A percentile compares a stretch with the other conserved stretches of the same genome.
phyloP scores from a whole-genome alignment of 2,797 vertebrate species.

The Pangasius macronema region DNA sequence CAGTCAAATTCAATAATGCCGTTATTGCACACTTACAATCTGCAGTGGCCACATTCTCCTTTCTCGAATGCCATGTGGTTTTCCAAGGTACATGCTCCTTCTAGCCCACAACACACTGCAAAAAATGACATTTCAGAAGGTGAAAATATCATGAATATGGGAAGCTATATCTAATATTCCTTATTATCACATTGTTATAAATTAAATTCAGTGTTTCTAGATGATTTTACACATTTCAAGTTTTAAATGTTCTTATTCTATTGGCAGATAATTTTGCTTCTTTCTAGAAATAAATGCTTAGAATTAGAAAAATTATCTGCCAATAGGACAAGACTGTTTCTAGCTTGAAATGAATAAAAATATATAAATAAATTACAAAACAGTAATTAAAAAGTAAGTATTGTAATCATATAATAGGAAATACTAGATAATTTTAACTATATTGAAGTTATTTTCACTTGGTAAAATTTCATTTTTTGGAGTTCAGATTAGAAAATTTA shows the following conservation, averaged over 20 bases:
- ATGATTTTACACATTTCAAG: not conserved
- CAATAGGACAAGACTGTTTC: not conserved
- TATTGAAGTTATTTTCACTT: not conserved
- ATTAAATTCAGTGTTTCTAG: not conserved
- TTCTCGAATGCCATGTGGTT: not conserved
- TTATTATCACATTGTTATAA: not conserved
- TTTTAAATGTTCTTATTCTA: not conserved
- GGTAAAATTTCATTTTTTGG: not conserved
- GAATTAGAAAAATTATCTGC: not conserved
- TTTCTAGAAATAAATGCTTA: not conserved
- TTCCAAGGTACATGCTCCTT: not conserved
- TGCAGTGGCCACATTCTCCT: slow-evolving; percentile 65
- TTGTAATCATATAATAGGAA: not conserved
- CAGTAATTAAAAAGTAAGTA: too few relatives aligned
- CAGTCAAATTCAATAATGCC: slow-evolving; percentile 77
- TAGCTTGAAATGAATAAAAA: not conserved
- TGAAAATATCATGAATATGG: not conserved
- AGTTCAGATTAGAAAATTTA: not conserved
- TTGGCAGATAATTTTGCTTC: not conserved
- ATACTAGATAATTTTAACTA: not conserved
- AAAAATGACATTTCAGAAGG: not conserved
- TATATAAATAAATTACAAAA: not conserved
- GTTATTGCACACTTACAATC: slow-evolving; percentile 69
- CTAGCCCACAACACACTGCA: not conserved
- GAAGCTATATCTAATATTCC: not conserved